phyloP scores from a whole-genome alignment of 2,888 invertebrate species.

The Dermolepida albohirtum region DNA sequence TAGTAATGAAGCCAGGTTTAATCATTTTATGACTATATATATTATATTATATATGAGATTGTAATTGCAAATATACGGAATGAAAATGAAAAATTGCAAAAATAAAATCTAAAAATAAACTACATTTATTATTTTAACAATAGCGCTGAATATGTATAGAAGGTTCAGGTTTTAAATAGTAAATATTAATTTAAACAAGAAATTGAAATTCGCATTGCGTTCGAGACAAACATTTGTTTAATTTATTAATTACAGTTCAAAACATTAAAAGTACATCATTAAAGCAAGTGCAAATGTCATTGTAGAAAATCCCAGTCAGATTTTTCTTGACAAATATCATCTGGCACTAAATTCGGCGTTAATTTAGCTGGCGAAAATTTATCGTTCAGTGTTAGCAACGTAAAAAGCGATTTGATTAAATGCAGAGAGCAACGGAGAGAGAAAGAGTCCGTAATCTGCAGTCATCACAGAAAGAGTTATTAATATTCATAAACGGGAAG shows the following conservation, averaged over 20 bases:
- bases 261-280: background rate
- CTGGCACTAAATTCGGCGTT: conserved; percentile 28
- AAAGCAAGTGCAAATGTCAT: background rate
- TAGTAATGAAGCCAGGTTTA: too few relatives aligned
- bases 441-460: conserved; percentile 35
- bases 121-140: too few relatives aligned
- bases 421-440: conserved; percentile 20
- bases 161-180: too few relatives aligned
- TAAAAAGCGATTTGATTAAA: conserved; percentile 40
- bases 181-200: too few relatives aligned
- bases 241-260: background rate
- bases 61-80: too few relatives aligned
- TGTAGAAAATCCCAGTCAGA: conserved; percentile 2
- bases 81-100: too few relatives aligned
- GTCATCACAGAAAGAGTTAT: conserved; percentile 54
- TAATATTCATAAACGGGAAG: conserved; percentile 63
- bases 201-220: too few relatives aligned
- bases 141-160: too few relatives aligned
- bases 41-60: too few relatives aligned
- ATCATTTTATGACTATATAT: too few relatives aligned
- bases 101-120: too few relatives aligned
- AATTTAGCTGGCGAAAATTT: conserved; percentile 25
- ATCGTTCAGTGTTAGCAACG: conserved; percentile 23
- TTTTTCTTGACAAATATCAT: conserved; percentile 29
- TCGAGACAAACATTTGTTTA: too few relatives aligned